Evolutionary conservation across 1,140 invertebrate genomes (phyloP).

Genomic region (Hyposmocoma kahamanoa): DNA sequence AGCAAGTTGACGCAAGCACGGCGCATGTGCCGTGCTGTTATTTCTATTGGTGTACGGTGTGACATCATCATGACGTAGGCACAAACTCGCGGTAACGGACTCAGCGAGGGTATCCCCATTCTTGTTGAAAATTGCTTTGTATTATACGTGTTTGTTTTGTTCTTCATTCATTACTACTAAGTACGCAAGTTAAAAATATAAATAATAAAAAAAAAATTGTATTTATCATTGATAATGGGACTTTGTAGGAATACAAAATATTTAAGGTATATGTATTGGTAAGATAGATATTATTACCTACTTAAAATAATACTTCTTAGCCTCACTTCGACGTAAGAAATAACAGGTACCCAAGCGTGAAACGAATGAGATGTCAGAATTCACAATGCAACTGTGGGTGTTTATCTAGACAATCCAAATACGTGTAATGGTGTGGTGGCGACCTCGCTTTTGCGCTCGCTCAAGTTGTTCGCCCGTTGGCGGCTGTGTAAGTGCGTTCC

Average conservation of each 20-base stretch:
- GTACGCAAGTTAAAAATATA: no score
- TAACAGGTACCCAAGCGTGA: slow-evolving; percentile 1
- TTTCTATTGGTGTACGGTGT: slow-evolving; percentile 56
- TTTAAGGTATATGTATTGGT: no score
- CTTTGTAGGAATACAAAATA: no score
- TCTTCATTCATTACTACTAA: no score
- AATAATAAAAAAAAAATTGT: no score
- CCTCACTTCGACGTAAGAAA: no score
- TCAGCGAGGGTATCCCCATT: slow-evolving; percentile 66
- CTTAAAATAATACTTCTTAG: no score
- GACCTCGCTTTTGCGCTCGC: slow-evolving; percentile 67
- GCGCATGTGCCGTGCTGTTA: slow-evolving; percentile 49
- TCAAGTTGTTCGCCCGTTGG: slow-evolving; percentile 50
- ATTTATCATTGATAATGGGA: no score
- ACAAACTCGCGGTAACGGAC: slow-evolving; percentile 41
- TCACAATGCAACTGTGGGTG: slow-evolving; percentile 33
- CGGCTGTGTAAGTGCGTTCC: slow-evolving; percentile 61
- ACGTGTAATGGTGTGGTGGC: slow-evolving; percentile 43
- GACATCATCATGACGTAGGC: slow-evolving; percentile 68
- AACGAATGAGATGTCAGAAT: slow-evolving; percentile 27
- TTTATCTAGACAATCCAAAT: slow-evolving; percentile 41
- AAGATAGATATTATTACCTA: no score
- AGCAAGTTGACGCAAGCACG: slow-evolving; percentile 44
- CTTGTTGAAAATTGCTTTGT: slow-evolving; percentile 1
- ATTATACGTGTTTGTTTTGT: not conserved